A percentile compares a stretch with the other conserved stretches of the same genome.
These are phyloP conservation scores for Micrasema minimum DNA, from an alignment of 1,140 invertebrate genomes.

Conservation along the genomic window DNA sequence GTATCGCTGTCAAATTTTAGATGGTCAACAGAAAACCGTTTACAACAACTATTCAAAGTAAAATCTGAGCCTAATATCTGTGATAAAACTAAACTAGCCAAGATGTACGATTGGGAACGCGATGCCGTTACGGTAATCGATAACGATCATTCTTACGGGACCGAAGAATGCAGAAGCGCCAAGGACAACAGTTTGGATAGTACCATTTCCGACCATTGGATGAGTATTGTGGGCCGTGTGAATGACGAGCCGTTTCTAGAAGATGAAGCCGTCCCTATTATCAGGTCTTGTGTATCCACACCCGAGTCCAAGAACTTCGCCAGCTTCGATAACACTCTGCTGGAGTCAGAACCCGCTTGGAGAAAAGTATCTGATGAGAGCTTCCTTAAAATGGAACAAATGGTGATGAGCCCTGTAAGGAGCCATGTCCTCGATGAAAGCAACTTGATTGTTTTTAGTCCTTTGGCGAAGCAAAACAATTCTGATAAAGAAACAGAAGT, in stretches of 20 bases:
- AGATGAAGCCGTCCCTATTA: conserved; percentile 37
- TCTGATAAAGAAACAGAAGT: not conserved
- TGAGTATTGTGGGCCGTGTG: conserved; percentile 25
- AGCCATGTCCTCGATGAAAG: conserved; percentile 1
- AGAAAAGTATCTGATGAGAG: conserved; percentile 48
- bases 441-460: conserved; percentile 29
- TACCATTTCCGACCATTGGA: conserved; percentile 27
- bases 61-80: conserved; percentile 18
- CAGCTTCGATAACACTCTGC: conserved; percentile 35
- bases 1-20: conserved; percentile 31
- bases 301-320: not conserved
- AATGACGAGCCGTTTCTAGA: conserved; percentile 42
- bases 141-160: conserved; percentile 1
- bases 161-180: conserved; percentile 10
- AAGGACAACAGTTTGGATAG: conserved; percentile 8
- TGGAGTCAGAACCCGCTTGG: conserved; percentile 38
- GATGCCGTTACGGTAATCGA: conserved; percentile 7
- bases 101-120: conserved; percentile 35
- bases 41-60: conserved; percentile 28
- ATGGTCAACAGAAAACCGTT: conserved; percentile 6
- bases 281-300: conserved; percentile 5
- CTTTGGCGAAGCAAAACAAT: conserved; percentile 1
- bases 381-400: conserved; percentile 45
- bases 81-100: conserved; percentile 2
- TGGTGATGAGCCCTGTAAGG: conserved; percentile 34